Conservation (phyloP, 2,113 vertebrate species). For the Coracopsis vasa region DNA sequence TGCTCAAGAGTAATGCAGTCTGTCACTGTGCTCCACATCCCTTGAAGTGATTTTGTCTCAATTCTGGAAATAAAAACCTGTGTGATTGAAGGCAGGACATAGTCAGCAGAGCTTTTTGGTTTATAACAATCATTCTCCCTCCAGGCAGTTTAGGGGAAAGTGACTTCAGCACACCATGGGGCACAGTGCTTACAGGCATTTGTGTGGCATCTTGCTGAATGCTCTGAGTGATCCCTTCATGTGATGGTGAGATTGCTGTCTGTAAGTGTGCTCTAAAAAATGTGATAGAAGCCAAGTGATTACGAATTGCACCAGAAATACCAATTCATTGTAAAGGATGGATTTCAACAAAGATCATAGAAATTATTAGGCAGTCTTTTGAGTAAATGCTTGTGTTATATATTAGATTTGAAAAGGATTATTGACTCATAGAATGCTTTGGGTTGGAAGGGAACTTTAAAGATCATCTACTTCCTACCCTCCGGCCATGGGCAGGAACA, state of each 20-base stretch:
- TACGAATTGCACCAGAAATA: not conserved
- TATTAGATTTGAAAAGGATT: not conserved
- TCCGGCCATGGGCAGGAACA: not conserved
- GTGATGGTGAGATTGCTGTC: not conserved
- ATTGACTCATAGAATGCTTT: not conserved
- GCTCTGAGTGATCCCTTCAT: not conserved
- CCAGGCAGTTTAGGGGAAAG: not conserved
- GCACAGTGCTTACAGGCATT: not conserved
- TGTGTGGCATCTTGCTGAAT: not conserved
- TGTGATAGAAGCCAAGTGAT: not conserved
- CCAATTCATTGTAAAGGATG: not conserved
- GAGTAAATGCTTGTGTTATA: not conserved
- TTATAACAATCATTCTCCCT: not conserved
- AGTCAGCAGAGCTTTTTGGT: not conserved
- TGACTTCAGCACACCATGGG: not conserved
- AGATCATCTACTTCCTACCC: not conserved
- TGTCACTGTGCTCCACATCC: not conserved
- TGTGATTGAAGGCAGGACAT: not conserved
- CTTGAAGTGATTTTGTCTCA: not conserved
- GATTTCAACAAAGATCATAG: not conserved
- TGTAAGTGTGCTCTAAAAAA: not conserved
- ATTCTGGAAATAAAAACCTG: not conserved
- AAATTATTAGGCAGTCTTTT: not conserved
- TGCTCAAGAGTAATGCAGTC: not conserved
- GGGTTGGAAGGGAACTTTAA: not conserved